Evolutionary conservation across 2,113 vertebrate species (phyloP).

Genomic region (Apodemus sylvaticus): DNA sequence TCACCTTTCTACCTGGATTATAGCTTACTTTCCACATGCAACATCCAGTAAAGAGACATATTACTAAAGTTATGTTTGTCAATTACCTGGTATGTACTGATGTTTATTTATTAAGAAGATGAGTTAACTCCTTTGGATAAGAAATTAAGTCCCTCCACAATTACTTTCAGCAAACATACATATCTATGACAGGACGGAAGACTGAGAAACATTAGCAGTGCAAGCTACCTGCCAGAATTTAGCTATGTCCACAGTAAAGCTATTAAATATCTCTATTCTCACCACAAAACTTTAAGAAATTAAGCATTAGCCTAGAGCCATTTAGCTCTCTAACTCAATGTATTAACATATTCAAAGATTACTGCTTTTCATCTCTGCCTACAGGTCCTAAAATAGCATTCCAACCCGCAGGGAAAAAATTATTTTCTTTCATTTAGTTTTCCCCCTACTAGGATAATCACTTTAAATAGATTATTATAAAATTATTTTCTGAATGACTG

Average conservation of each 20-base stretch:
- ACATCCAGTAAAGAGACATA: neutral
- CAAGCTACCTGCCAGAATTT: neutral
- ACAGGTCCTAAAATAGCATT: neutral
- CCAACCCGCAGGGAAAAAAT: neutral
- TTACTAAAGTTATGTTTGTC: neutral
- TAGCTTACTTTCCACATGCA: neutral
- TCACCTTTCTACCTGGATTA: neutral
- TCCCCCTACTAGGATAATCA: slow-evolving; percentile 13
- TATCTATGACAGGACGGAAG: neutral
- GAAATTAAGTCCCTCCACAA: neutral
- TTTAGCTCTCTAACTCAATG: slow-evolving; percentile 14
- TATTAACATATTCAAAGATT: slow-evolving; percentile 45
- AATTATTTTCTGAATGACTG: slow-evolving; percentile 5
- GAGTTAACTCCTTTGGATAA: neutral
- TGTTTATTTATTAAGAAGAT: neutral
- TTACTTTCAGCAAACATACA: neutral
- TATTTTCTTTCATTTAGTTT: slow-evolving; percentile 24
- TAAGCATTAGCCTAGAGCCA: neutral
- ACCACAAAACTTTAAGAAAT: neutral
- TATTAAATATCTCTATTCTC: neutral
- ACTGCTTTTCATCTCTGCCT: slow-evolving; percentile 27
- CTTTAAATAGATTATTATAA: slow-evolving; percentile 33
- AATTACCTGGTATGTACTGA: neutral
- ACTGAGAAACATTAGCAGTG: neutral
- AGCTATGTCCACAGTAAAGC: neutral